Conservation (phyloP, 1,140 invertebrate genomes). For the Leptonema lineaticorne region DNA sequence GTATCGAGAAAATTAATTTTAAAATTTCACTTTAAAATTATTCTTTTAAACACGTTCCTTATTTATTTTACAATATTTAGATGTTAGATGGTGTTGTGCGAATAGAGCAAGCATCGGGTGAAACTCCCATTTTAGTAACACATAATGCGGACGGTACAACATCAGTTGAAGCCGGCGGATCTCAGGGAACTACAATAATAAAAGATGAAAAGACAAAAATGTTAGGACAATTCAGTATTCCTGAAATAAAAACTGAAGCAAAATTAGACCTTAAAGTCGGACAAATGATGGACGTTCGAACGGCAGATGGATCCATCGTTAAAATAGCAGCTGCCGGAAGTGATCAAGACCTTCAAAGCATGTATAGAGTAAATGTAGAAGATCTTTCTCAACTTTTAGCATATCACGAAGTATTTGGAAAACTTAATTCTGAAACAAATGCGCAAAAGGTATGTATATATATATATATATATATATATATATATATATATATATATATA, state of each 20-base stretch:
- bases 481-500: too few relatives aligned
- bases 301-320: constrained; percentile 67
- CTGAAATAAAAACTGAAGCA: constrained; percentile 53
- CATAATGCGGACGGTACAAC: constrained; percentile 56
- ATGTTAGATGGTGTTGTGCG: constrained; percentile 55
- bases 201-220: constrained; percentile 55
- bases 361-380: constrained; percentile 84
- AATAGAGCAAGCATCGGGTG: constrained; percentile 53
- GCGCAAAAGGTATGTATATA: constrained; percentile 49
- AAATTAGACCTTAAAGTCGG: constrained; percentile 55
- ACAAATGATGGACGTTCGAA: constrained; percentile 70
- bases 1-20: too few relatives aligned
- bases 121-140: constrained; percentile 53
- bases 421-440: constrained; percentile 65
- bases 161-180: constrained; percentile 50
- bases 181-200: constrained; percentile 44
- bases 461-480: too few relatives aligned
- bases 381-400: constrained; percentile 78
- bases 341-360: constrained; percentile 71
- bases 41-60: neutral
- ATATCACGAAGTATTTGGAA: constrained; percentile 87
- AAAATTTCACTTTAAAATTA: neutral
- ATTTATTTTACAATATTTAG: constrained; percentile 37
- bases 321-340: constrained; percentile 68
- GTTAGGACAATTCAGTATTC: constrained; percentile 51